These are phyloP conservation scores for Eugnorisma glareosa DNA, from an alignment of 2,888 invertebrate genomes.

Conservation along the genomic window DNA sequence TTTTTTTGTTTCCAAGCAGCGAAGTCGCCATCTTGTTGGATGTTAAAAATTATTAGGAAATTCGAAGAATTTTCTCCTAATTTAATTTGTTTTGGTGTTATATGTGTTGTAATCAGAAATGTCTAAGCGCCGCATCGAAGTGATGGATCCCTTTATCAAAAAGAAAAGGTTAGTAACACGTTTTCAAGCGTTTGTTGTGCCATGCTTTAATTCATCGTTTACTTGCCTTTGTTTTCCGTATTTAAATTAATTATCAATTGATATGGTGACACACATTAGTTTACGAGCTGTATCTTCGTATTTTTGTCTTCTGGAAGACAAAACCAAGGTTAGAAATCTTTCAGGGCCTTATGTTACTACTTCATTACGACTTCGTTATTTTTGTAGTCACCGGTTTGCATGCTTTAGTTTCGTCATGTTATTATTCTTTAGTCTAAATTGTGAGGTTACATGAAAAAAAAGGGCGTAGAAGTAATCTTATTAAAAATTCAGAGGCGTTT, in stretches of 20 bases:
- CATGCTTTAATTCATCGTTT: constrained; percentile 74
- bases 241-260: constrained; percentile 45
- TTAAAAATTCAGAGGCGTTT: constrained; percentile 32
- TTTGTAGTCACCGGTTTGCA: constrained; percentile 30
- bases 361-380: neutral
- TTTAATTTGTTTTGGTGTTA: constrained; percentile 70
- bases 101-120: constrained; percentile 85
- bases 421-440: neutral
- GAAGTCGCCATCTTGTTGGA: constrained; percentile 85
- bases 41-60: constrained; percentile 74
- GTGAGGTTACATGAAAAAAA: neutral
- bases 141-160: constrained; percentile 95
- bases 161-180: constrained; percentile 92
- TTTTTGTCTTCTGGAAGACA: neutral
- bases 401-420: constrained; percentile 4
- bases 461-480: neutral
- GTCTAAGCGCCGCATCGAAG: constrained; percentile 97
- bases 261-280: neutral
- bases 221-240: constrained; percentile 64
- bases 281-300: neutral
- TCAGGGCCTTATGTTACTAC: neutral
- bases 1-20: constrained; percentile 62
- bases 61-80: constrained; percentile 70
- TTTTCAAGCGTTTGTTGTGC: constrained; percentile 65
- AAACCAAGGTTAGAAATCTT: neutral